A percentile compares a stretch with the other conserved stretches of the same genome.
These are phyloP conservation scores for Mesaphorura yosii DNA, from an alignment of 1,140 invertebrate genomes.

Conservation along the genomic window DNA sequence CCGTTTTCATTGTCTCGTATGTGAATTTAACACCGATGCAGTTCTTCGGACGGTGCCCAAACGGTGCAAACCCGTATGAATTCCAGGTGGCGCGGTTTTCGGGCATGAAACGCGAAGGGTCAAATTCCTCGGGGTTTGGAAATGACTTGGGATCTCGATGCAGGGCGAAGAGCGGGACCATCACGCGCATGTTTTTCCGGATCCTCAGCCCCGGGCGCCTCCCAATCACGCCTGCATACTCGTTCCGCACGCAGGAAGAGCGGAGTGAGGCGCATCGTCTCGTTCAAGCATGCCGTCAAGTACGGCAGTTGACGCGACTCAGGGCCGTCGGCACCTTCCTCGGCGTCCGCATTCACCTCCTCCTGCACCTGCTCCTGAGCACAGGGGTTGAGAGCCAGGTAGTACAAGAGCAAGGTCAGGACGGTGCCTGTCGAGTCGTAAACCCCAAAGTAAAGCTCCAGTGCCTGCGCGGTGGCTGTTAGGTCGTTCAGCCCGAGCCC, in stretches of 20 bases:
- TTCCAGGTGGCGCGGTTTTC: conserved; percentile 34
- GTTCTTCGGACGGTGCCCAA: neutral
- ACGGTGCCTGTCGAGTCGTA: conserved; percentile 20
- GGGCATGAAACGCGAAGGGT: conserved; percentile 45
- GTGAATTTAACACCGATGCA: conserved; percentile 2
- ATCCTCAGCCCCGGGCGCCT: conserved; percentile 13
- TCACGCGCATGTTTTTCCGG: conserved; percentile 37
- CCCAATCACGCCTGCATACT: conserved; percentile 23
- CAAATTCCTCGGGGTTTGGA: conserved; percentile 42
- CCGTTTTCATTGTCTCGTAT: neutral
- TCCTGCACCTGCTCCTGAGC: conserved; percentile 27
- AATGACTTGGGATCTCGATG: conserved; percentile 42
- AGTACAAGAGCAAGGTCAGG: conserved; percentile 31
- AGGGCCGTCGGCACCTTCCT: conserved; percentile 32
- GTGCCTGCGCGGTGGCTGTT: conserved; percentile 27
- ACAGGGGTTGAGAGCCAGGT: conserved; percentile 26
- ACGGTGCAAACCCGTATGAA: neutral
- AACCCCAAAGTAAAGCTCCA: conserved; percentile 32
- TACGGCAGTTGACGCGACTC: conserved; percentile 33
- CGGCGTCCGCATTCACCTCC: conserved; percentile 29
- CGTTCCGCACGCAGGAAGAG: conserved; percentile 21
- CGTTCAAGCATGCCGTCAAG: conserved; percentile 17
- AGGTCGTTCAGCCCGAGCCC: conserved; percentile 16
- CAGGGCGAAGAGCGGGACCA: conserved; percentile 40
- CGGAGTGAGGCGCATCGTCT: conserved; percentile 16